Evolutionary conservation across 2,113 vertebrate genomes (phyloP).

Genomic region (Acrocephalus arundinaceus): DNA sequence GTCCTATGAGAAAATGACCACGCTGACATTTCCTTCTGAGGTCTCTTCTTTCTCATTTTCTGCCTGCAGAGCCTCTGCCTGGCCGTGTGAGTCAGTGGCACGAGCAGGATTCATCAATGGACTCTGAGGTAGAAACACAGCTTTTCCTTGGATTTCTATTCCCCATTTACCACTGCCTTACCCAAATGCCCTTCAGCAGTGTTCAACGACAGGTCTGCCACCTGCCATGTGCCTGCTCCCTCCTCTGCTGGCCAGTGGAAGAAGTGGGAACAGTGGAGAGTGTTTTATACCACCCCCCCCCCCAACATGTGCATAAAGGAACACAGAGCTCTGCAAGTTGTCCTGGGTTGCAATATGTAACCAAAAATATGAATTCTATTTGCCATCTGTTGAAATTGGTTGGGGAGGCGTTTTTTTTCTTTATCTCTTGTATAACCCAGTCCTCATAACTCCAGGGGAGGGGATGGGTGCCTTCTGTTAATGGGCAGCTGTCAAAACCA

Average conservation of each 20-base stretch:
- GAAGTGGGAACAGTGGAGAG: background rate
- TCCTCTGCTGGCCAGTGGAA: background rate
- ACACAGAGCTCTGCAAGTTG: background rate
- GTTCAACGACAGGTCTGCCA: background rate
- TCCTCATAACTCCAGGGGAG: no score
- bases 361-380: no score
- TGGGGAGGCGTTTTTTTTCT: no score
- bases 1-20: conserved; percentile 50
- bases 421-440: no score
- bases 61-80: background rate
- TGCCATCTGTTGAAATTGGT: no score
- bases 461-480: no score
- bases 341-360: no score
- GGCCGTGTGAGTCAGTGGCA: background rate
- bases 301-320: fast-evolving
- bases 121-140: background rate
- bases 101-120: background rate
- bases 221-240: background rate
- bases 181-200: background rate
- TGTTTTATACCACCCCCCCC: background rate
- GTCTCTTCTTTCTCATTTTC: conserved; percentile 55
- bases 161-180: background rate
- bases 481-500: no score
- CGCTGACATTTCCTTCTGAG: conserved; percentile 56
- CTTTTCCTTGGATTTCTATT: background rate